Evolutionary conservation across 2,888 invertebrate genomes (phyloP), one percentile per base, ranked within the genome.

Genomic region (Amblyjoppa proteus): DNA sequence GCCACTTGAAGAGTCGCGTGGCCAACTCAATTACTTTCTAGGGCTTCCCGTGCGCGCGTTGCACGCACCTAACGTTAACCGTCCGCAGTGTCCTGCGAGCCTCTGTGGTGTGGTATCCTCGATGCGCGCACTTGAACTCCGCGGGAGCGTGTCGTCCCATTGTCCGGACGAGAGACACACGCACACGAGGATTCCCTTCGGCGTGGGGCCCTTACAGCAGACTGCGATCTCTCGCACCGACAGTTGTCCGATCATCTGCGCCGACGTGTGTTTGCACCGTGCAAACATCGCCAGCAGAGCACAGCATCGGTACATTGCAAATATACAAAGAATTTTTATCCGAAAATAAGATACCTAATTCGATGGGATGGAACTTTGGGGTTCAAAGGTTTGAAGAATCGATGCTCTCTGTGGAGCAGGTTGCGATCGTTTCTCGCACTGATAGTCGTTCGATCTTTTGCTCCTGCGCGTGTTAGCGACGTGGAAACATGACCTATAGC

Each of bases 1-100:
- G 90, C 90, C 92, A 93, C 93, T 93, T 89, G 90, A 93, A 92
- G 93, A 93, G 94, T 94, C 94, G 93, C 94, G 94, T 94, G 94
- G 92, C 94, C 91, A 90, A 93, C 92, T 94, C 94, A 92, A 94
- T 93, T 94, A 94, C 92, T 93, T 91, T 92, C 91, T 91, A 91
- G 90, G 89, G 90, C 88, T 88, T 91, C 58, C 89, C 88, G 90
- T 91, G 91, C 92, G 89, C 87, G 89, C 85, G 89, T 77, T 75
- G 75, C 89, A 89, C 87, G 85, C 83, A 85, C 76, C 84, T 89
- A 88, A 89, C 89, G 88, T 89, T 87, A 87, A 84, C 84, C 88
- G 88, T 86, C 87, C 74, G 87, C 76, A 69, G 25, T 34, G 53
- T 70, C 49, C 73, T 81, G 31, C 51, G 34, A 53, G n/a, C 69